These are phyloP conservation scores for Tichodroma muraria DNA, from an alignment of 2,113 vertebrate species.

Conservation along the genomic window DNA sequence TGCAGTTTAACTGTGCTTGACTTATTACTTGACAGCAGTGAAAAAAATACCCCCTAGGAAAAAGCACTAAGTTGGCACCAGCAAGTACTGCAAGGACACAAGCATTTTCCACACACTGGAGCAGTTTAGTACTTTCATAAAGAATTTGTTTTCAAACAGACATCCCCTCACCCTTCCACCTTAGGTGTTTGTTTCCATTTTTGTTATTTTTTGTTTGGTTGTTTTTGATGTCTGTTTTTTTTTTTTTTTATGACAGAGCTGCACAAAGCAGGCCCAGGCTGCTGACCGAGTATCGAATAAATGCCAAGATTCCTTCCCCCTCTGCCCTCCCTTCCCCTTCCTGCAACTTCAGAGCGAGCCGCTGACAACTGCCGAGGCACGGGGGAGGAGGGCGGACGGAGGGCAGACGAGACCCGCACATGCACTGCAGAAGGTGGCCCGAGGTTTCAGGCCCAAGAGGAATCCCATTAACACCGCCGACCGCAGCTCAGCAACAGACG, in stretches of 20 bases:
- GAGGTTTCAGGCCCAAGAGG: background rate
- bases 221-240: too few relatives aligned
- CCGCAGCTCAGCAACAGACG: background rate
- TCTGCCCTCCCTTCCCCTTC: background rate
- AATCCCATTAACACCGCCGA: background rate
- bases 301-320: slow-evolving; percentile 5
- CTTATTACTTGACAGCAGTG: background rate
- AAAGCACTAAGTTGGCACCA: background rate
- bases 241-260: background rate
- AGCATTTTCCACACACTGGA: background rate
- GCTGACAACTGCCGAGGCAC: background rate
- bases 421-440: background rate
- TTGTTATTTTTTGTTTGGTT: background rate
- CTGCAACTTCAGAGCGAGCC: background rate
- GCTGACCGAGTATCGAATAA: background rate
- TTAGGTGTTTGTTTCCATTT: accelerated
- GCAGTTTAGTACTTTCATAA: background rate
- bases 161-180: background rate
- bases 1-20: background rate
- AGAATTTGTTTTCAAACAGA: background rate
- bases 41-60: background rate
- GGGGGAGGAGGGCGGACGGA: background rate
- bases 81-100: background rate
- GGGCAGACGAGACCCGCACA: background rate
- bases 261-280: background rate